These are phyloP conservation scores for Macroteleia sp. DNA, from an alignment of 2,888 invertebrate species.

Conservation along the genomic window DNA sequence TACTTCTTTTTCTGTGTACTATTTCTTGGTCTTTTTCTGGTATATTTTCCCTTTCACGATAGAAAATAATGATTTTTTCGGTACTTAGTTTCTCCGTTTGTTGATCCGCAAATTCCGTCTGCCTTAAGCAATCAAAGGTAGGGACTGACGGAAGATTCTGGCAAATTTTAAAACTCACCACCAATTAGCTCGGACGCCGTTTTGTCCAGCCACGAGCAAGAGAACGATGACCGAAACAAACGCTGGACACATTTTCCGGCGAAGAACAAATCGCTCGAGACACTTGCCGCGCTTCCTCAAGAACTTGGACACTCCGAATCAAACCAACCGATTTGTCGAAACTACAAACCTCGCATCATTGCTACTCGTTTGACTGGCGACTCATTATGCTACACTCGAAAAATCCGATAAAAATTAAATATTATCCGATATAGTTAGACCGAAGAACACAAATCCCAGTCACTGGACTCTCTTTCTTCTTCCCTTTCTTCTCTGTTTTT, in stretches of 20 bases:
- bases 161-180: constrained; percentile 75
- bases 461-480: too few relatives aligned
- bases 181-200: constrained; percentile 81
- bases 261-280: constrained; percentile 34
- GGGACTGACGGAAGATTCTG: not conserved
- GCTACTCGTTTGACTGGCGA: constrained; percentile 23
- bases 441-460: too few relatives aligned
- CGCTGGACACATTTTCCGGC: constrained; percentile 64
- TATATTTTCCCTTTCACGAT: too few relatives aligned
- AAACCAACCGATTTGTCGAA: constrained; percentile 24
- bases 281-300: constrained; percentile 32
- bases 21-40: too few relatives aligned
- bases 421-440: too few relatives aligned
- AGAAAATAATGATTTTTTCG: too few relatives aligned
- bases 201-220: constrained; percentile 74
- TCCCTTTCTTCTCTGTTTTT: too few relatives aligned
- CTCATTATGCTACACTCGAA: constrained; percentile 8
- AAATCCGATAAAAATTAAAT: too few relatives aligned
- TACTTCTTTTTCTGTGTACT: too few relatives aligned
- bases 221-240: constrained; percentile 63
- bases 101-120: too few relatives aligned
- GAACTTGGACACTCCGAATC: constrained; percentile 29
- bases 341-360: constrained; percentile 52
- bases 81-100: too few relatives aligned
- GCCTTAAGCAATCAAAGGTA: too few relatives aligned